phyloP scores from a whole-genome alignment of 2,888 invertebrate species.

The Orthonevra nobilis region DNA sequence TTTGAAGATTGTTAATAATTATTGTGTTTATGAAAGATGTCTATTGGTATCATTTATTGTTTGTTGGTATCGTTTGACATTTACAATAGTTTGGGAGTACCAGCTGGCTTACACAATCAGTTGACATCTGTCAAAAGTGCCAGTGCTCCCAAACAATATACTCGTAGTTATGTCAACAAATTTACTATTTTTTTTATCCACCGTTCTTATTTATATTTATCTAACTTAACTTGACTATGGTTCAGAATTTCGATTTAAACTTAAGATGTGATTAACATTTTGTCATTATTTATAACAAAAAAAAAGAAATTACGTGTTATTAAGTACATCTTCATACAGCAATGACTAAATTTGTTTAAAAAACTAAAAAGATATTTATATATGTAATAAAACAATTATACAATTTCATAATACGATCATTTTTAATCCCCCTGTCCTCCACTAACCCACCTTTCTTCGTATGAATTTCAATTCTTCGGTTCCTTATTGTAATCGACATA shows the following conservation, averaged over 20 bases:
- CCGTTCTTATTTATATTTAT: constrained; percentile 9
- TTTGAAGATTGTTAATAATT: constrained; percentile 2
- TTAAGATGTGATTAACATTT: constrained; percentile 12
- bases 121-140: too few relatives aligned
- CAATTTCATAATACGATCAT: constrained; percentile 45
- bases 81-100: too few relatives aligned
- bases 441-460: neutral
- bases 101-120: too few relatives aligned
- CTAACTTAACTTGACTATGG: constrained; percentile 31
- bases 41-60: constrained; percentile 41
- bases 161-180: too few relatives aligned
- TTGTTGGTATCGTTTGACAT: too few relatives aligned
- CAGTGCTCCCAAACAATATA: too few relatives aligned
- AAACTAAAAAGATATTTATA: constrained; percentile 29
- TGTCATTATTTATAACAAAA: too few relatives aligned
- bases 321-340: constrained; percentile 59
- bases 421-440: constrained; percentile 18
- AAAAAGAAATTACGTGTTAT: constrained; percentile 20
- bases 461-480: constrained; percentile 81
- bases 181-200: constrained; percentile 3
- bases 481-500: constrained; percentile 91
- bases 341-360: constrained; percentile 68
- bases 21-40: neutral
- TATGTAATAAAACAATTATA: constrained; percentile 34
- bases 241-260: constrained; percentile 9